Conservation (phyloP, 1,140 invertebrate genomes). For the Notospermus geniculatus region DNA sequence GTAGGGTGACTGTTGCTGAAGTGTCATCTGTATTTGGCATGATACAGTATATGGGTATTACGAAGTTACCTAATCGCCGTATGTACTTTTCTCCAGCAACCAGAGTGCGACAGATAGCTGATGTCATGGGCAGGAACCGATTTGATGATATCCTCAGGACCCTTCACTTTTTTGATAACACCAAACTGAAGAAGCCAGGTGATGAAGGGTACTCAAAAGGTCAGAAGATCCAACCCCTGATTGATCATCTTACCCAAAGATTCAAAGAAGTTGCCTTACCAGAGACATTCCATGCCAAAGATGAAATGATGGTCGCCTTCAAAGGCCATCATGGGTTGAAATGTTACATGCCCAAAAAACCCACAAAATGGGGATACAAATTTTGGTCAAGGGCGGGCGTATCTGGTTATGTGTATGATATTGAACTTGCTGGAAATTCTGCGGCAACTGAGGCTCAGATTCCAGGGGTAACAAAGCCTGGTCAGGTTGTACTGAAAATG, state of each 20-base stretch:
- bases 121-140: too few relatives aligned
- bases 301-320: constrained; percentile 4
- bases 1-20: too few relatives aligned
- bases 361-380: background rate
- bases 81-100: too few relatives aligned
- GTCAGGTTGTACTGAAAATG: background rate
- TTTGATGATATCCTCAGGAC: too few relatives aligned
- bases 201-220: too few relatives aligned
- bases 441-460: background rate
- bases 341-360: background rate
- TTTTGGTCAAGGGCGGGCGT: background rate
- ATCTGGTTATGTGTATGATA: background rate
- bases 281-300: background rate
- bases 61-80: background rate
- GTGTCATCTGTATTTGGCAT: background rate
- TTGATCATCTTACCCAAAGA: background rate
- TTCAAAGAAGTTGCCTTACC: background rate
- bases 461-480: background rate
- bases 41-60: background rate
- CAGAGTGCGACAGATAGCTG: too few relatives aligned
- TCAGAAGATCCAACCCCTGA: background rate
- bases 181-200: too few relatives aligned
- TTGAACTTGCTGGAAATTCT: background rate
- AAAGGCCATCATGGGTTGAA: background rate
- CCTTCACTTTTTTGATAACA: too few relatives aligned